These are phyloP conservation scores for Epiblema foenella DNA, from an alignment of 2,888 invertebrate genomes.

Conservation along the genomic window DNA sequence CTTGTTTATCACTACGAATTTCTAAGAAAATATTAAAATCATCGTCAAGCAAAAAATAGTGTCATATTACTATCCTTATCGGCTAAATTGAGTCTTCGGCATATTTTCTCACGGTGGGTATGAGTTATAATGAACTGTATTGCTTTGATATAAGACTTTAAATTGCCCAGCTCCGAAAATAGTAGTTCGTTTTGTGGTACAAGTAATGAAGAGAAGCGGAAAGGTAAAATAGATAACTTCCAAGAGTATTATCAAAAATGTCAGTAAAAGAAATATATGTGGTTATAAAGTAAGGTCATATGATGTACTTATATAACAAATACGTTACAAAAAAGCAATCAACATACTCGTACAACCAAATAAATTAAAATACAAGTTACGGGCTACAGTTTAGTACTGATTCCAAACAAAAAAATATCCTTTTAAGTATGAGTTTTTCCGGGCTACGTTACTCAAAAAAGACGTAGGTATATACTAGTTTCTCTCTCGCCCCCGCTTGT, in stretches of 20 bases:
- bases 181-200: slow-evolving; percentile 28
- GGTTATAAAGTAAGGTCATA: background rate
- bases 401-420: too few species aligned
- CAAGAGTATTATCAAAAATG: background rate
- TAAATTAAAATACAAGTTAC: too few species aligned
- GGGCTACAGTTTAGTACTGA: too few species aligned
- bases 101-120: slow-evolving; percentile 42
- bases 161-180: background rate
- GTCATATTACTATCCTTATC: slow-evolving; percentile 38
- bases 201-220: slow-evolving; percentile 7
- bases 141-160: background rate
- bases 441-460: too few species aligned
- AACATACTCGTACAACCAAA: too few species aligned
- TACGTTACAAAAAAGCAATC: too few species aligned
- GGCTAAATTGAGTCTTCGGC: slow-evolving; percentile 38
- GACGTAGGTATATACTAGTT: too few species aligned
- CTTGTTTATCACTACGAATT: slow-evolving; percentile 36
- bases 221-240: background rate
- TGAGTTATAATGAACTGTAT: slow-evolving; percentile 11
- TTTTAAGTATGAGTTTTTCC: too few species aligned
- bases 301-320: too few species aligned
- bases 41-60: slow-evolving; percentile 30
- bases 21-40: slow-evolving; percentile 40
- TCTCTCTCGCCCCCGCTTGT: background rate
- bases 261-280: background rate